These are phyloP conservation scores for Meriones psammophilus DNA, from an alignment of 2,797 vertebrate genomes.

Conservation along the genomic window DNA sequence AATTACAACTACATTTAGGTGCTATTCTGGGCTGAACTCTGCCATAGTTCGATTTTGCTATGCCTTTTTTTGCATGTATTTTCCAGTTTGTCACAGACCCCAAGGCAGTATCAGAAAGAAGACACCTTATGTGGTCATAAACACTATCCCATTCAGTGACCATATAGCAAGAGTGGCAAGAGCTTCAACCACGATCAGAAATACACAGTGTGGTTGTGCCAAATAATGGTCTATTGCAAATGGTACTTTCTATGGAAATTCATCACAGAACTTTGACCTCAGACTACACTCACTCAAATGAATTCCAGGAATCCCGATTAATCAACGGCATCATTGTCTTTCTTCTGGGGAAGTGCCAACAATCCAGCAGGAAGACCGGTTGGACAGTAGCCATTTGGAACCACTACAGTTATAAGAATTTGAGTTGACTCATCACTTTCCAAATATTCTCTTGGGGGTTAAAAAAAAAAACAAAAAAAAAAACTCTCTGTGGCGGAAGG, in stretches of 20 bases:
- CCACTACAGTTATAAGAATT: conserved; percentile 46
- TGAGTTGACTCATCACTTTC: conserved; percentile 53
- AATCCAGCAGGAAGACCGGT: conserved; percentile 13
- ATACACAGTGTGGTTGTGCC: background rate
- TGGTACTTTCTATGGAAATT: conserved; percentile 14
- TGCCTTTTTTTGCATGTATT: background rate
- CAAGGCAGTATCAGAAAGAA: background rate
- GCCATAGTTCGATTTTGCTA: background rate
- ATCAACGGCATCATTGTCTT: conserved; percentile 20
- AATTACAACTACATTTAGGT: background rate
- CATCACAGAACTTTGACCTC: conserved; percentile 23
- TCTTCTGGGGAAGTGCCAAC: background rate
- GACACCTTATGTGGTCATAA: rapidly evolving
- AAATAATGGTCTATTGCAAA: conserved; percentile 49
- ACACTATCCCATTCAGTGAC: background rate
- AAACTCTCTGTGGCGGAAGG: background rate
- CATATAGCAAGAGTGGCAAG: background rate
- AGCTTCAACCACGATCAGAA: conserved; percentile 8
- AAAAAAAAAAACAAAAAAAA: background rate
- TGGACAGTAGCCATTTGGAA: conserved; percentile 55
- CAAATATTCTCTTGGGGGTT: conserved; percentile 30
- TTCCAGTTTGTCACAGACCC: background rate
- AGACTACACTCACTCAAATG: conserved; percentile 25
- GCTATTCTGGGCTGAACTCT: background rate
- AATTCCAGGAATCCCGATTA: conserved; percentile 65